Evolutionary conservation across 1,140 invertebrate species (phyloP).

Genomic region (Cardiocondyla obscurior): DNA sequence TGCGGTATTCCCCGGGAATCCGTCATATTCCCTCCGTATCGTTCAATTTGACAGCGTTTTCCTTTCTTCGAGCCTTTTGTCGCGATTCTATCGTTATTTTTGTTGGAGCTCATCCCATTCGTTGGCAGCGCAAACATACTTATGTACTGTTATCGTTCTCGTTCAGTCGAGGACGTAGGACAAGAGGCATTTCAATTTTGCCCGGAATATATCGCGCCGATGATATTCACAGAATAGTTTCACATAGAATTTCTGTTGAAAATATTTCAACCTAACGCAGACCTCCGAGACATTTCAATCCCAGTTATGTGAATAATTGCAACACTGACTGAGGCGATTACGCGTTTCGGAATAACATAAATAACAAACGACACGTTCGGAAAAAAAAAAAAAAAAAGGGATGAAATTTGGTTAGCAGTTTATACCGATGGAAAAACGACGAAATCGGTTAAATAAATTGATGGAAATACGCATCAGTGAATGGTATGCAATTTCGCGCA

Average conservation of each 20-base stretch:
- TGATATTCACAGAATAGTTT: conserved; percentile 35
- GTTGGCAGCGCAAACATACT: conserved; percentile 56
- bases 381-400: conserved; percentile 26
- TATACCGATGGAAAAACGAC: conserved; percentile 28
- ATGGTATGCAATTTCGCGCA: conserved; percentile 40
- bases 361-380: conserved; percentile 11
- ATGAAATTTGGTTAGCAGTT: conserved; percentile 30
- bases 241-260: conserved; percentile 18
- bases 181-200: conserved; percentile 48
- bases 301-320: conserved; percentile 35
- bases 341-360: conserved; percentile 21
- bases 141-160: conserved; percentile 50
- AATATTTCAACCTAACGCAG: conserved; percentile 3
- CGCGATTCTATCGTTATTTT: conserved; percentile 55
- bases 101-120: conserved; percentile 50
- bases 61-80: conserved; percentile 49
- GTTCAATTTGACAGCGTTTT: conserved; percentile 64
- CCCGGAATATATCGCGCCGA: conserved; percentile 6
- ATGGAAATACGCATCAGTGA: conserved; percentile 45
- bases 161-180: conserved; percentile 28
- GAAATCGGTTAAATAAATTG: conserved; percentile 40
- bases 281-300: conserved; percentile 39
- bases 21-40: conserved; percentile 2
- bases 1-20: neutral
- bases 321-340: conserved; percentile 19